Conservation (phyloP, 2,797 vertebrate genomes). For the Gallinago nigripennis region DNA sequence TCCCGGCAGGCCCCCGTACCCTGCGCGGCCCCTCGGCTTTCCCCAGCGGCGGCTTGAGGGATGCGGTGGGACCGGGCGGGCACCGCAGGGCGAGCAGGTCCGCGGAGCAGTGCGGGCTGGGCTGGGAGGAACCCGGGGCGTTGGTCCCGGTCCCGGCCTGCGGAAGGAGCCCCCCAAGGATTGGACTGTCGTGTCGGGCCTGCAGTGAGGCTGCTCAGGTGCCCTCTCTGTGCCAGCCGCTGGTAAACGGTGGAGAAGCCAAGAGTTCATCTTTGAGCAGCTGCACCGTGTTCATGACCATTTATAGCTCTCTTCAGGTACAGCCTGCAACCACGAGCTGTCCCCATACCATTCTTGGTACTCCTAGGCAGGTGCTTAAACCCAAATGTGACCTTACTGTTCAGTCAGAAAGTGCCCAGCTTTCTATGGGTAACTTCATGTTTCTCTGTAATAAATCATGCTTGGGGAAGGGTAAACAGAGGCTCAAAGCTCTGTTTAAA, state of each 20-base stretch:
- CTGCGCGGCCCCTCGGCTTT: neutral
- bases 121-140: fast-evolving
- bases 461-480: too few species aligned
- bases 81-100: neutral
- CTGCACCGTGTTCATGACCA: fast-evolving
- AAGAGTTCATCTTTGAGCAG: fast-evolving
- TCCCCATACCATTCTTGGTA: fast-evolving
- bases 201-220: too few species aligned
- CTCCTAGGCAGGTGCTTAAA: neutral
- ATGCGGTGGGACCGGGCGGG: too few species aligned
- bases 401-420: neutral
- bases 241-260: too few species aligned
- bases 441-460: neutral
- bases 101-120: neutral
- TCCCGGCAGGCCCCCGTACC: neutral
- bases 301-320: neutral
- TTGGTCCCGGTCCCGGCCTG: too few species aligned
- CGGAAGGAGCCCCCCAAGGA: neutral
- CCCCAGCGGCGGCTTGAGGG: neutral
- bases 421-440: neutral
- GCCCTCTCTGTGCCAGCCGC: neutral
- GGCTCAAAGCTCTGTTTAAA: neutral
- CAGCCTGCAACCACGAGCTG: fast-evolving
- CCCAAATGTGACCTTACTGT: fast-evolving
- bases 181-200: fast-evolving